phyloP scores from a whole-genome alignment of 2,113 vertebrate species.

The Pseudorasbora parva region DNA sequence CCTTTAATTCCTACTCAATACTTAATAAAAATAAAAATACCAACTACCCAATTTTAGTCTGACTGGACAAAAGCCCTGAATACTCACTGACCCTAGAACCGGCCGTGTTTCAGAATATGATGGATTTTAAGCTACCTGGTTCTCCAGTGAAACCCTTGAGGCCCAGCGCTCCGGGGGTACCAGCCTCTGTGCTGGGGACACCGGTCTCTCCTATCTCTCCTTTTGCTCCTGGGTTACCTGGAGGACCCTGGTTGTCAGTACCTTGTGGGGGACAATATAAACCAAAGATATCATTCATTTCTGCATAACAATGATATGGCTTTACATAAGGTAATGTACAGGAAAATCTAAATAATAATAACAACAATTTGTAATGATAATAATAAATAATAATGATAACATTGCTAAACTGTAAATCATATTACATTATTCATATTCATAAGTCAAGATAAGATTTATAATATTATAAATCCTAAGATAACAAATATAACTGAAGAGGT shows the following conservation, averaged over 20 bases:
- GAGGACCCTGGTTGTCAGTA: constrained; percentile 73
- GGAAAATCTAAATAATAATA: neutral
- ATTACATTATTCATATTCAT: neutral
- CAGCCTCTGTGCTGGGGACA: constrained; percentile 77
- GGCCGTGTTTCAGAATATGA: too few relatives aligned
- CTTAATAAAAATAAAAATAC: too few relatives aligned
- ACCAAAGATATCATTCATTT: neutral
- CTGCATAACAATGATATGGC: neutral
- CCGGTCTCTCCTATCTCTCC: constrained; percentile 85
- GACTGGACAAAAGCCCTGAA: too few relatives aligned
- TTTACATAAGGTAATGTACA: neutral
- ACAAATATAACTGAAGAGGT: constrained; percentile 30
- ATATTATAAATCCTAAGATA: neutral
- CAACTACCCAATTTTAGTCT: too few relatives aligned
- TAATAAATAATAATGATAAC: neutral
- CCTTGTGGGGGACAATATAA: constrained; percentile 71
- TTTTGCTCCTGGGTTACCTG: constrained; percentile 78
- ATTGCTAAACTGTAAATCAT: neutral
- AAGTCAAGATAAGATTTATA: neutral
- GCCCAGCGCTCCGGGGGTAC: constrained; percentile 77
- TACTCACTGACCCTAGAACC: too few relatives aligned
- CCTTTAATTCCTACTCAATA: too few relatives aligned
- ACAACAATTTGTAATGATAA: neutral
- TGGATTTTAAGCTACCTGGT: constrained; percentile 76
- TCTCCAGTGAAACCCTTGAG: constrained; percentile 82